Base-by-base conservation (phyloP, 2,888 invertebrate genomes). In the Therioaphis trifolii region DNA sequence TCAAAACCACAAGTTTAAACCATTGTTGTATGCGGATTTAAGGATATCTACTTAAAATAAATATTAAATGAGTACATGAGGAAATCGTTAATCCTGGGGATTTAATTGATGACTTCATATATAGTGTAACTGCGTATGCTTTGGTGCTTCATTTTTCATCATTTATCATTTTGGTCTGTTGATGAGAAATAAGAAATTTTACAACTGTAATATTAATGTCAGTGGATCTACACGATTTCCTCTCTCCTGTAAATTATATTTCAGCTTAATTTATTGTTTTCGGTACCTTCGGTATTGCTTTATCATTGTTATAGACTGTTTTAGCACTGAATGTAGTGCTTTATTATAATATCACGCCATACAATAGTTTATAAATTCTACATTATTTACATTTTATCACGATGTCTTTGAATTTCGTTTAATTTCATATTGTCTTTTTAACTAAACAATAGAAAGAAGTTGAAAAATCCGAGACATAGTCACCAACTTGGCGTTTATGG, bases 31-130 rank as follows among this genome's bases (percentile, higher is more conserved):
- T 4, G 9, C 21, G 58, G 18, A 14, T 61, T 46, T 43, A 76
- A 76, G 61, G 63, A 77, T 49, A 66, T 35, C 49, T 52, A 77
- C 49, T 49, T 66, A 49, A 61, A 63, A 49, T 66, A 78, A 66
- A 78, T 78, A 78, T 40, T 78, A 52, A 68, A 78, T 35, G 66
- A 52, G 49, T 49, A 29, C 46, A 21, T 21, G n/a, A 29, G 63
- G 15, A 66, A 77, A 76, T 43, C 43, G 75, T 76, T 43, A 61
- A 61, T 61, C 29, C 14, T 18, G 35, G 4, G 7, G 29, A 35
- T 49, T 66, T 49, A 35, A 66, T 49, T 21, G 24, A 18, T 21
- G 43, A 40, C 43, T 61, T 75, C 18, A 27, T 27, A 18, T 43
- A 12, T 24, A 12, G 43, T 27, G 55, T 40, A 35, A 21, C 21